phyloP scores from a whole-genome alignment of 2,797 vertebrate genomes.

The Microctenopoma lineatum region DNA sequence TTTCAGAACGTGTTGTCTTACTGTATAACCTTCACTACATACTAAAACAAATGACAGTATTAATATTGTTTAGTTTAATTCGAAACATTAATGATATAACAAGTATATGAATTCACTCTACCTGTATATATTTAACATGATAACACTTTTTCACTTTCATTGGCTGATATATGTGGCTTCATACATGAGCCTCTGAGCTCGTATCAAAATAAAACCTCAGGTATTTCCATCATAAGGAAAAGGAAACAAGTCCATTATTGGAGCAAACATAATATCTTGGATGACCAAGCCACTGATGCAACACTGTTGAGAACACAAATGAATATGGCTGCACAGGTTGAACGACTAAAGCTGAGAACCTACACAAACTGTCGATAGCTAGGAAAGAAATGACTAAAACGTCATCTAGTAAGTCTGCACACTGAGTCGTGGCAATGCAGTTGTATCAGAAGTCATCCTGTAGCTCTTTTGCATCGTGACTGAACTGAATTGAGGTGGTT shows the following conservation, averaged over 20 bases:
- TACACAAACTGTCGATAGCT: not conserved
- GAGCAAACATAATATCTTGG: not conserved
- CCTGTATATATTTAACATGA: not conserved
- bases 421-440: not conserved
- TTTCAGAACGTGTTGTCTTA: not conserved
- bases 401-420: not conserved
- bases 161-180: too few species aligned
- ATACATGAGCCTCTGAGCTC: not conserved
- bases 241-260: too few species aligned
- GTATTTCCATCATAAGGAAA: not conserved
- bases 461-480: conserved; percentile 25
- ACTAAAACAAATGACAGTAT: not conserved
- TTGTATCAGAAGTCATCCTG: conserved; percentile 7
- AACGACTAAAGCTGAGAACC: not conserved
- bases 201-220: conserved; percentile 4
- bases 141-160: not conserved
- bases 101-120: not conserved
- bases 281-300: not conserved
- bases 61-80: not conserved
- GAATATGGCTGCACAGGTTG: not conserved
- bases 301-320: conserved; percentile 1
- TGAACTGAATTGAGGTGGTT: conserved; percentile 21
- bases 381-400: not conserved
- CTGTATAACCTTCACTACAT: not conserved
- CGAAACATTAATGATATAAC: not conserved